Conservation (phyloP, 2,888 invertebrate species). For the Helicoverpa assulta region DNA sequence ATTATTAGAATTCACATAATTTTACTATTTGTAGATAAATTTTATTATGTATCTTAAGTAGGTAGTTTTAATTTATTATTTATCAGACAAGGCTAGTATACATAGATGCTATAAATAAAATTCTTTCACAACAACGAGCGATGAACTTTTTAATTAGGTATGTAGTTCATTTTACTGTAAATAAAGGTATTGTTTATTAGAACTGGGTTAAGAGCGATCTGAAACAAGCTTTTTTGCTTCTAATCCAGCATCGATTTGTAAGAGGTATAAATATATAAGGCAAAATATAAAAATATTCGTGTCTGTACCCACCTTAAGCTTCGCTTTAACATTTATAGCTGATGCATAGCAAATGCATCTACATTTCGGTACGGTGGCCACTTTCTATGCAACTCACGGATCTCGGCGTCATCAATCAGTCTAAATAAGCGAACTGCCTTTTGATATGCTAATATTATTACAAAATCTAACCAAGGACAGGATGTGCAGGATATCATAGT, state of each 20-base stretch:
- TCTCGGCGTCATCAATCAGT: constrained; percentile 37
- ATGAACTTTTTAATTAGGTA: too few species aligned
- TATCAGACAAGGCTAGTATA: too few species aligned
- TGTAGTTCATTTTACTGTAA: too few species aligned
- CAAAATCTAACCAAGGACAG: constrained; percentile 46
- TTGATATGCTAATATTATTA: constrained; percentile 44
- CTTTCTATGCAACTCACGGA: constrained; percentile 49
- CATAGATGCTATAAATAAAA: too few species aligned
- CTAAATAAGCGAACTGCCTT: constrained; percentile 52
- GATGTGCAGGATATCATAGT: constrained; percentile 10
- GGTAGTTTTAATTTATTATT: too few species aligned
- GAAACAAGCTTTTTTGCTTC: background rate
- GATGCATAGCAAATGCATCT: constrained; percentile 49
- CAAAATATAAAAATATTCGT: too few species aligned
- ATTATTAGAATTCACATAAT: too few species aligned
- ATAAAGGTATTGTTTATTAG: too few species aligned
- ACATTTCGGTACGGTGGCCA: constrained; percentile 38
- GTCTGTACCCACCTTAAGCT: constrained; percentile 8
- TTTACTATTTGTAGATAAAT: too few species aligned
- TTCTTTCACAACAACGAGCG: too few species aligned
- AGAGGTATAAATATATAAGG: too few species aligned
- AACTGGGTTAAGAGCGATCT: background rate
- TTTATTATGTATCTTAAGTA: too few species aligned
- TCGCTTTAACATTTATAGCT: constrained; percentile 41
- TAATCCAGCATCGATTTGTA: background rate